These are phyloP conservation scores for Heliconius ismenius DNA, from an alignment of 2,888 invertebrate genomes.

Conservation along the genomic window DNA sequence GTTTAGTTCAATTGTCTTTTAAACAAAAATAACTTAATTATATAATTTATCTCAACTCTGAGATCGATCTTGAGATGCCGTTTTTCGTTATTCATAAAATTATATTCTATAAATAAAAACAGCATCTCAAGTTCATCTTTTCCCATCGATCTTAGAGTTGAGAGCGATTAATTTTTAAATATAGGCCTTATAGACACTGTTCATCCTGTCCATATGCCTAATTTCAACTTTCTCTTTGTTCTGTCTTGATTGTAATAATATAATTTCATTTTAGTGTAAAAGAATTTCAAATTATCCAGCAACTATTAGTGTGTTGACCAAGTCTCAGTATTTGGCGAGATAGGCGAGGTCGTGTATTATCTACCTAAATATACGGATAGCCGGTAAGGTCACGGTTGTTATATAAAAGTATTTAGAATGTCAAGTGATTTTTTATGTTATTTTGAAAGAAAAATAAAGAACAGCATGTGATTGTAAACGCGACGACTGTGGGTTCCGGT, in stretches of 20 bases:
- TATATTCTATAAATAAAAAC: too few species aligned
- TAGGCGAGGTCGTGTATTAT: slow-evolving; percentile 33
- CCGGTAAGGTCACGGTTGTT: slow-evolving; percentile 25
- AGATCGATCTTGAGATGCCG: too few species aligned
- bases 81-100: too few species aligned
- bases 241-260: neutral
- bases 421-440: neutral
- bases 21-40: neutral
- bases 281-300: neutral
- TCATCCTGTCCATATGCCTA: too few species aligned
- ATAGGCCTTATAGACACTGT: too few species aligned
- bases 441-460: neutral
- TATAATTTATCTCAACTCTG: neutral
- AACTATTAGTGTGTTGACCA: slow-evolving; percentile 9
- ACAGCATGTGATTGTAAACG: too few species aligned
- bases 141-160: too few species aligned
- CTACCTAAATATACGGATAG: slow-evolving; percentile 33
- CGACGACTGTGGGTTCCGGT: too few species aligned
- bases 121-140: too few species aligned
- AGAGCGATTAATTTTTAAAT: too few species aligned
- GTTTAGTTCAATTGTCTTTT: neutral
- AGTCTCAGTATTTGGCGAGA: slow-evolving; percentile 23
- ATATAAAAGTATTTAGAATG: neutral
- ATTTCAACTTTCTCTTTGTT: too few species aligned
- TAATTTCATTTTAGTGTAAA: neutral